phyloP scores from a whole-genome alignment of 2,888 invertebrate species.

The Hirudinaria manillensis region DNA sequence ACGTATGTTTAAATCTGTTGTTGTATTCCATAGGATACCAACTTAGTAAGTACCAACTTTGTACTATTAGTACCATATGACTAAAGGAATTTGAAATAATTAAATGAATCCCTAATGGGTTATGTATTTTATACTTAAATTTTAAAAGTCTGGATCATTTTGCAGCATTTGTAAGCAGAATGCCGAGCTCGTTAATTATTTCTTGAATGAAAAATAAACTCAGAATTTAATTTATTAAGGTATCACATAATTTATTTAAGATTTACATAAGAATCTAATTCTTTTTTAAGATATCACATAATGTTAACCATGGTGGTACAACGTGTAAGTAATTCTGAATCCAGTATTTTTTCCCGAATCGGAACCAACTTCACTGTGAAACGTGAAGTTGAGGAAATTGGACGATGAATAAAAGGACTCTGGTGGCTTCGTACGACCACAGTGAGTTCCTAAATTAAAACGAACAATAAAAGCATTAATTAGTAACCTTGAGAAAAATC shows the following conservation, averaged over 20 bases:
- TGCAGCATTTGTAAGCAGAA: not conserved
- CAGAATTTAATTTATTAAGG: too few species aligned
- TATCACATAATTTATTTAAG: not conserved
- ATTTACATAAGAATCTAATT: not conserved
- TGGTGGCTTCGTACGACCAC: conserved; percentile 10
- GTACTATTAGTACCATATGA: not conserved
- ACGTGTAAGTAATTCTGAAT: conserved; percentile 24
- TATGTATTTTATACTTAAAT: too few species aligned
- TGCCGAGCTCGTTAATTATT: not conserved
- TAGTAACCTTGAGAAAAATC: not conserved
- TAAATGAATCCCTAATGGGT: too few species aligned
- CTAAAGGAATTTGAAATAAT: not conserved
- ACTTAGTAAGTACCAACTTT: not conserved
- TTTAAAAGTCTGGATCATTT: too few species aligned
- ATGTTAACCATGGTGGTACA: conserved; percentile 22
- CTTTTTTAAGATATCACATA: not conserved
- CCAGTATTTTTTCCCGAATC: not conserved
- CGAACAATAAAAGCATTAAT: not conserved
- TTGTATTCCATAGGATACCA: not conserved
- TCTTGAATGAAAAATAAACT: too few species aligned
- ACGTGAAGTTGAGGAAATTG: conserved; percentile 16
- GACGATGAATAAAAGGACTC: conserved; percentile 24
- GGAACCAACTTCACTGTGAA: not conserved
- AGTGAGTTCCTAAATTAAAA: conserved; percentile 16
- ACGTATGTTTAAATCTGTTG: not conserved